phyloP scores from a whole-genome alignment of 2,113 vertebrate genomes.

The Murina feae region DNA sequence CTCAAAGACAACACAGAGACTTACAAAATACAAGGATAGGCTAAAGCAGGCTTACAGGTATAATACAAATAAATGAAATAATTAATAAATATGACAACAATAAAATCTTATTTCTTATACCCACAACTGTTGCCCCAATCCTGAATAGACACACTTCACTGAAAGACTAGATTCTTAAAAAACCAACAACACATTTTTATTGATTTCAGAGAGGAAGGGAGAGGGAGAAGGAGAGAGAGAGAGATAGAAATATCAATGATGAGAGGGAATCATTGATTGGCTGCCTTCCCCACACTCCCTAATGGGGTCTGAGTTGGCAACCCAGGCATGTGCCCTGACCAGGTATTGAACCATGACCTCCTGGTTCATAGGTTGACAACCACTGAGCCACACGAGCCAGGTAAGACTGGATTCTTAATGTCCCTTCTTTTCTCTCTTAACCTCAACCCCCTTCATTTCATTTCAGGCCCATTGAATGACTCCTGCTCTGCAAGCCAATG shows the following conservation, averaged over 20 bases:
- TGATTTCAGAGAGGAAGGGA: too few species aligned
- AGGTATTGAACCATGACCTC: too few species aligned
- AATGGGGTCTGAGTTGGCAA: too few species aligned
- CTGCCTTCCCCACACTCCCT: too few species aligned
- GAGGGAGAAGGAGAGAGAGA: too few species aligned
- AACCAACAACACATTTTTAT: too few species aligned
- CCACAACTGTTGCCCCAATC: not conserved
- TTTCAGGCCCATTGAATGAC: not conserved
- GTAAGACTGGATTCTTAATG: not conserved
- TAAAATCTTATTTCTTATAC: not conserved
- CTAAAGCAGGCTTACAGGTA: not conserved
- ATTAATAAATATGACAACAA: not conserved
- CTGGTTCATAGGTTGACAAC: too few species aligned
- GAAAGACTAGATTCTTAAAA: not conserved
- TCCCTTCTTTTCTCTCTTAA: not conserved
- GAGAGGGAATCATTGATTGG: too few species aligned
- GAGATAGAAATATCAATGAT: too few species aligned
- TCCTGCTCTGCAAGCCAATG: not conserved
- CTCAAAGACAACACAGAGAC: not conserved
- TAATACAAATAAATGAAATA: not conserved
- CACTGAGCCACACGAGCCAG: too few species aligned
- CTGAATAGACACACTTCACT: not conserved
- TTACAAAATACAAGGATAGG: not conserved
- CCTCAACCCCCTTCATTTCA: not conserved
- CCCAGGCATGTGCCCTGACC: too few species aligned